Percentiles rank a stretch among this genome's conserved stretches.
Evolutionary conservation across 2,113 vertebrate genomes (phyloP).

Genomic region (Cryptomyrus ogoouensis): DNA sequence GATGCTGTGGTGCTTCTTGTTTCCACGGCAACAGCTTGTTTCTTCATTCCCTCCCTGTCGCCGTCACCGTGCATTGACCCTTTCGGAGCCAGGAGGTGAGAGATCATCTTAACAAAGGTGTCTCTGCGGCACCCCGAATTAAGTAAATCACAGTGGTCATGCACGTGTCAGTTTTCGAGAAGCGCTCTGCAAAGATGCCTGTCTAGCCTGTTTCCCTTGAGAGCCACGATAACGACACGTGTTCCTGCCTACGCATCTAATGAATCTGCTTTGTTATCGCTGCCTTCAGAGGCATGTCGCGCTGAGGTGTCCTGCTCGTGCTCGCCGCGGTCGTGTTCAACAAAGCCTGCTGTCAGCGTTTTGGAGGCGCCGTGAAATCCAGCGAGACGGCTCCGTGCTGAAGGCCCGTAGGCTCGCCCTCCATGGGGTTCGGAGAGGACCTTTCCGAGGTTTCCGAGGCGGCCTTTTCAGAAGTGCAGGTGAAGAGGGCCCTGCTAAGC

Average conservation of each 20-base stretch:
- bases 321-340: neutral
- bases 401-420: neutral
- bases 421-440: neutral
- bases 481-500: neutral
- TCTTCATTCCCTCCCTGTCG: constrained; percentile 56
- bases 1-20: constrained; percentile 48
- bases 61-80: neutral
- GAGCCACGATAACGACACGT: neutral
- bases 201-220: neutral
- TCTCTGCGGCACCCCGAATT: neutral
- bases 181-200: neutral
- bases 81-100: neutral
- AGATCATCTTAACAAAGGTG: neutral
- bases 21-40: constrained; percentile 62
- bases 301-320: neutral
- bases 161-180: neutral
- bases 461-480: neutral
- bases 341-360: neutral
- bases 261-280: neutral
- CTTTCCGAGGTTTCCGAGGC: neutral
- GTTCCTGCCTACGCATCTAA: neutral
- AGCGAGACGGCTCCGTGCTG: neutral
- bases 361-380: neutral
- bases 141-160: neutral
- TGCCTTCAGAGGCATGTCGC: neutral